phyloP scores from a whole-genome alignment of 2,797 vertebrate genomes.

The Labeo calbasu region DNA sequence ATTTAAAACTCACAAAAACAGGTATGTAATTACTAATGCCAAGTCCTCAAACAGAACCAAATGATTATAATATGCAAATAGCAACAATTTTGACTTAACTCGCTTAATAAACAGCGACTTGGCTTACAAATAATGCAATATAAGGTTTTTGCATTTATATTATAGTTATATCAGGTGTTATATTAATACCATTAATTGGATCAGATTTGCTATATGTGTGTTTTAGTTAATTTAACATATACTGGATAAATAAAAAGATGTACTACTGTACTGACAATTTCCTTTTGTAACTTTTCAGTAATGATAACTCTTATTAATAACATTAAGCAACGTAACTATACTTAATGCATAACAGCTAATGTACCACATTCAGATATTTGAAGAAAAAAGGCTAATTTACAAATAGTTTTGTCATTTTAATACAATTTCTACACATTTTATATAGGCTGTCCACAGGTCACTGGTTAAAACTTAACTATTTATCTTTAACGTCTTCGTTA shows the following conservation, averaged over 20 bases:
- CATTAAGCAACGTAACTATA: background rate
- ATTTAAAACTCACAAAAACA: background rate
- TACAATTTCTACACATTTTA: background rate
- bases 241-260: background rate
- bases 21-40: background rate
- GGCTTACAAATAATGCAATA: background rate
- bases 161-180: background rate
- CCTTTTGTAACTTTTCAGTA: too few species aligned
- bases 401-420: background rate
- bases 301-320: too few species aligned
- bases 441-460: background rate
- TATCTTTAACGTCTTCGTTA: background rate
- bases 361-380: background rate
- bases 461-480: background rate
- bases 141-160: background rate
- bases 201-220: background rate
- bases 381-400: background rate
- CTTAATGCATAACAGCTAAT: background rate
- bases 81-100: background rate
- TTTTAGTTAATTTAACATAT: background rate
- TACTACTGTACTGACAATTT: background rate
- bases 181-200: background rate
- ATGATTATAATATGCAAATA: background rate
- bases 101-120: background rate
- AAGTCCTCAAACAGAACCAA: background rate